Evolutionary conservation across 2,888 invertebrate species (phyloP).

Genomic region (Steromphala cineraria): DNA sequence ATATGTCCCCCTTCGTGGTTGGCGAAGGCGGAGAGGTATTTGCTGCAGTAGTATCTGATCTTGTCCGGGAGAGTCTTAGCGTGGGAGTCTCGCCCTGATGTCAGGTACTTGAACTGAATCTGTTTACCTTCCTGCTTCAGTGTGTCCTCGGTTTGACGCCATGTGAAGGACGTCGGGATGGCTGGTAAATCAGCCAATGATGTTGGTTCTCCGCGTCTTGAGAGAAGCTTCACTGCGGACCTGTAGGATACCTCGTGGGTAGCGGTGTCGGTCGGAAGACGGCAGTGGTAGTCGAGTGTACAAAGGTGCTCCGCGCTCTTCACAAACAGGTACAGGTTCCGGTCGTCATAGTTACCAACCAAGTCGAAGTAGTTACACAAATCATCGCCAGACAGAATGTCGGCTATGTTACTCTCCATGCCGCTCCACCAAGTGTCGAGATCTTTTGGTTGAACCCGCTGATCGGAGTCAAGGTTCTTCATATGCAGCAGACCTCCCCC

Average conservation of each 20-base stretch:
- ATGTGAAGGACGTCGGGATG: constrained; percentile 48
- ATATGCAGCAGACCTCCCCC: constrained; percentile 63
- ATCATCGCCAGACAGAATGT: constrained; percentile 60
- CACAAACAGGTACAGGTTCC: constrained; percentile 60
- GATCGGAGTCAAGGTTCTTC: constrained; percentile 50
- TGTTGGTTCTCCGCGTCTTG: constrained; percentile 40
- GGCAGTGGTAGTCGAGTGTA: constrained; percentile 56
- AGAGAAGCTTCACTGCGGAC: constrained; percentile 55
- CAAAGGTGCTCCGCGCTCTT: constrained; percentile 64
- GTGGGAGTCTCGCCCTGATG: constrained; percentile 25
- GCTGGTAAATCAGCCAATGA: constrained; percentile 50
- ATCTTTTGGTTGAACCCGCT: constrained; percentile 51
- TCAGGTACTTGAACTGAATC: constrained; percentile 63
- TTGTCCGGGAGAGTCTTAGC: constrained; percentile 46
- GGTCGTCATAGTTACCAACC: constrained; percentile 62
- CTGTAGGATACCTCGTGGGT: constrained; percentile 63
- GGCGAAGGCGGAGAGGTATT: constrained; percentile 63
- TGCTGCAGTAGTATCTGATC: constrained; percentile 44
- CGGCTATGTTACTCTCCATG: constrained; percentile 59
- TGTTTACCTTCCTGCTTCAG: constrained; percentile 66
- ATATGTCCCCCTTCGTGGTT: constrained; percentile 67
- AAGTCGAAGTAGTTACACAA: constrained; percentile 66
- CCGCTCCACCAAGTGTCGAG: constrained; percentile 67
- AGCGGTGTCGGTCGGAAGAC: constrained; percentile 64
- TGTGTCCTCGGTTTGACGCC: constrained; percentile 48